Base-by-base conservation (phyloP, 2,888 invertebrate species). In the Galerucella nymphaeae region DNA sequence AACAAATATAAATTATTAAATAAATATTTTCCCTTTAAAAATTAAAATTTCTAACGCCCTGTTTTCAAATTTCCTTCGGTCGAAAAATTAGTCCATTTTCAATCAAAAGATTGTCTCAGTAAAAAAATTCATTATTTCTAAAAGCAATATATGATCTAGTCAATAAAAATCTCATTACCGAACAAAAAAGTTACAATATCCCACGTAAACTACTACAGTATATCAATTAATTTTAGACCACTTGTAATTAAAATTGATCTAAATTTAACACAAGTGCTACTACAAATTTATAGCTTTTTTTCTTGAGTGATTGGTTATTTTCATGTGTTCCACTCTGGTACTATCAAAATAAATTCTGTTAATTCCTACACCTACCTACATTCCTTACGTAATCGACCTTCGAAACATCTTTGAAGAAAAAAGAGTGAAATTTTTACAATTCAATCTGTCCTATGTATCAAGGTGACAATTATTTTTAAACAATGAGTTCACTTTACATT, bases 381-480 rank as follows among this genome's bases (percentile, higher is more conserved):
- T 48, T 48, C n/a, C 14, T 14, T 48, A 48, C 48, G 48, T 48
- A 48, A n/a, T 48, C n/a, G 48, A 48, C 48, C 48, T 48, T 48
- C 48, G 4, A 48, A n/a, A 6, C n/a, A 48, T 48, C 30, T 30
- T 30, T 30, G 1, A 30, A 8, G 5, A 30, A 30, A 30, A 30
- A 8, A 30, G 6, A 30, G 30, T 30, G 30, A 30, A 30, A 30
- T 30, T 30, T 30, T 30, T 8, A 6, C 30, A 30, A 30, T 30
- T 30, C 30, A 30, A 30, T 30, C 30, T 30, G 30, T 30, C 30
- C 13, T 2, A 13, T 18, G 11, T 23, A 23, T 23, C 57, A 57
- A 57, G 57, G 57, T 57, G 57, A 57, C 11, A 14, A 23, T 57
- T 57, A 57, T 57, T 57, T 57, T 57, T 57, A 57, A 45, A 57